Conservation (phyloP, 2,113 vertebrate species). For the Xyliphius kryptos region DNA sequence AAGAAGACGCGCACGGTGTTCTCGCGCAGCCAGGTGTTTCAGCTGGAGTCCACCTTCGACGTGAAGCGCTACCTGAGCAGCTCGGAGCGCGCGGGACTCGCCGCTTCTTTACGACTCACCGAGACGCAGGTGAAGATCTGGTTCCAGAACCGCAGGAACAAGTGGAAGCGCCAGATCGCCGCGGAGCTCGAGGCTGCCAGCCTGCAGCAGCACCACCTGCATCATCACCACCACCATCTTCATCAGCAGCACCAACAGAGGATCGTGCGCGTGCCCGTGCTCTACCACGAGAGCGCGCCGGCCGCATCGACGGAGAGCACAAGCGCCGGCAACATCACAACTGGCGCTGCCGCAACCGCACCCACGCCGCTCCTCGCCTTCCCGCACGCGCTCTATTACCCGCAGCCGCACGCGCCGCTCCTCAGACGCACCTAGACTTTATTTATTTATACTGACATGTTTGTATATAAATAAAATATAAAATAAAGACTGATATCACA, state of each 20-base stretch:
- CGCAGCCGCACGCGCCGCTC: slow-evolving; percentile 88
- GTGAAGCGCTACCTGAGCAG: too few species aligned
- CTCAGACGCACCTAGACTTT: slow-evolving; percentile 58
- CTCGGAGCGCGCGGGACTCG: too few species aligned
- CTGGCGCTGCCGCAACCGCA: slow-evolving; percentile 67
- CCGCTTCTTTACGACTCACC: too few species aligned
- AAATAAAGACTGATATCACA: too few species aligned
- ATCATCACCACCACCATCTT: slow-evolving; percentile 6
- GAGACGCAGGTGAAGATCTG: too few species aligned
- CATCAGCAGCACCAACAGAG: slow-evolving; percentile 76
- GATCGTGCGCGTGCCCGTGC: slow-evolving; percentile 95
- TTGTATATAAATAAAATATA: too few species aligned
- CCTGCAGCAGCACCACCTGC: slow-evolving; percentile 52
- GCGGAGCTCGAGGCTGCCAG: slow-evolving; percentile 96
- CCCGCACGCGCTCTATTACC: slow-evolving; percentile 91
- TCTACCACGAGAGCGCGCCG: slow-evolving; percentile 93
- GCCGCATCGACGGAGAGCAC: slow-evolving; percentile 52
- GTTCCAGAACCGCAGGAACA: slow-evolving; percentile 95
- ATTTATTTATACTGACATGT: too few species aligned
- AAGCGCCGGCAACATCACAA: neutral
- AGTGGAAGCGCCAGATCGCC: slow-evolving; percentile 95
- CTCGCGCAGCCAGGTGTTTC: too few species aligned
- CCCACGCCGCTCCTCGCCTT: slow-evolving; percentile 94
- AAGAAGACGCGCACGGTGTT: too few species aligned
- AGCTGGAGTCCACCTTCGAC: too few species aligned